Conservation (phyloP, 2,888 invertebrate species). For the Idaea dimidiata region DNA sequence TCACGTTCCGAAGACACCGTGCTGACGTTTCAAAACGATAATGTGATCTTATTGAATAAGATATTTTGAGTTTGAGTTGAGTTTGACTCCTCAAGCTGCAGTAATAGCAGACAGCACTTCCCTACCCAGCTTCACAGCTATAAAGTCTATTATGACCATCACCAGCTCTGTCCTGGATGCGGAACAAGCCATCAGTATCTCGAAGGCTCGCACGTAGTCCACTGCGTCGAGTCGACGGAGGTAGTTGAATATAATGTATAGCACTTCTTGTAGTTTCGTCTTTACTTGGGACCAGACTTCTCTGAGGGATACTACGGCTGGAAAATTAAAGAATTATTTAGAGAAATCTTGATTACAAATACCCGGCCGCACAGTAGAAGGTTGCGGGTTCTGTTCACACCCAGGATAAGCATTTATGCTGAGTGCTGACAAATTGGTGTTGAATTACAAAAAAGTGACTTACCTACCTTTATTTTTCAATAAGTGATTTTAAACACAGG, state of each 20-base stretch:
- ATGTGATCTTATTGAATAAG: too few species aligned
- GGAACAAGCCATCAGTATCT: conserved; percentile 53
- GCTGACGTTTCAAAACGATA: too few species aligned
- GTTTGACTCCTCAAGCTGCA: conserved; percentile 30
- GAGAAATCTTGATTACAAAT: not conserved
- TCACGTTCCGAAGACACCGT: too few species aligned
- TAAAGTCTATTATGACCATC: conserved; percentile 57
- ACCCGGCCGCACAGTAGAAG: too few species aligned
- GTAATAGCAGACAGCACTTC: conserved; percentile 55
- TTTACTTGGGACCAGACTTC: conserved; percentile 58
- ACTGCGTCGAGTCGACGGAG: conserved; percentile 49
- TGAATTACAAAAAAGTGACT: not conserved
- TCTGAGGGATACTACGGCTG: conserved; percentile 58
- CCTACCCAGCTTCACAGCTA: conserved; percentile 51
- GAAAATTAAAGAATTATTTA: conserved; percentile 7
- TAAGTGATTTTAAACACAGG: not conserved
- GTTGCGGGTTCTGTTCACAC: too few species aligned
- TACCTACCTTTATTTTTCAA: not conserved
- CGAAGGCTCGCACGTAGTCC: conserved; percentile 51
- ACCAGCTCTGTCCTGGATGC: conserved; percentile 52
- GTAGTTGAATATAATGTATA: conserved; percentile 60
- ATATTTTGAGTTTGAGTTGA: too few species aligned
- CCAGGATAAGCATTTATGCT: too few species aligned
- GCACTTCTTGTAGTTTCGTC: conserved; percentile 51
- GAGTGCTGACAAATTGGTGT: too few species aligned